phyloP scores from a whole-genome alignment of 1,140 invertebrate species.

The Chionoecetes opilio region DNA sequence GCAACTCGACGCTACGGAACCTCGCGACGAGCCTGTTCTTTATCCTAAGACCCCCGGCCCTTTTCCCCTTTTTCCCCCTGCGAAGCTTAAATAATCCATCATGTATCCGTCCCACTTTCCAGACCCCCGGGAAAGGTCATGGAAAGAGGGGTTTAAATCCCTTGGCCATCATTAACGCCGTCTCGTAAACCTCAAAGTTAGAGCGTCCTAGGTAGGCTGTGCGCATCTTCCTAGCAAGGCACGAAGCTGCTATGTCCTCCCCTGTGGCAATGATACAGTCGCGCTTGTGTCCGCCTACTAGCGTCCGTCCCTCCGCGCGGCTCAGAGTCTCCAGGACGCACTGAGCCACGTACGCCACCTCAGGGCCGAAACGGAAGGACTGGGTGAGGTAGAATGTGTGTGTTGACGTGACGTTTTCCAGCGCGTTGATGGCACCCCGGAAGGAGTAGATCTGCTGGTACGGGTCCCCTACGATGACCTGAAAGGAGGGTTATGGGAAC shows the following conservation, averaged over 20 bases:
- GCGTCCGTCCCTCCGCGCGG: background rate
- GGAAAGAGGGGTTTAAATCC: background rate
- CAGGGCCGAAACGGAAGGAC: constrained; percentile 82
- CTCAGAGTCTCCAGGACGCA: constrained; percentile 33
- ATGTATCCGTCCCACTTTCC: constrained; percentile 39
- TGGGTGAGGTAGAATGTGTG: constrained; percentile 84
- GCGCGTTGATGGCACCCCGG: constrained; percentile 84
- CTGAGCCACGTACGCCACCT: constrained; percentile 81
- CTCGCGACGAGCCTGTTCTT: constrained; percentile 57
- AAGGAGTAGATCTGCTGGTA: constrained; percentile 85
- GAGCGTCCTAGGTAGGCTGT: constrained; percentile 37
- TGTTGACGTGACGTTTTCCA: constrained; percentile 82
- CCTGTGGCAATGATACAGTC: background rate
- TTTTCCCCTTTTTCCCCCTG: background rate
- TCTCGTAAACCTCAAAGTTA: constrained; percentile 48
- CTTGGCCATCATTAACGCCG: background rate
- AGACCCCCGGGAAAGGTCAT: constrained; percentile 65
- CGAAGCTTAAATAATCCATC: constrained; percentile 57
- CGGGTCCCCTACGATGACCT: constrained; percentile 83
- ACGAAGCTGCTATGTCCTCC: background rate
- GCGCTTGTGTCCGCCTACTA: constrained; percentile 43
- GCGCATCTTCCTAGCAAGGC: background rate
- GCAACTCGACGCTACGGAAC: background rate
- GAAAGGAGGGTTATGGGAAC: background rate
- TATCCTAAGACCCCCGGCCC: constrained; percentile 24